Base-by-base conservation (phyloP, 1,140 invertebrate genomes). In the Battus philenor region DNA sequence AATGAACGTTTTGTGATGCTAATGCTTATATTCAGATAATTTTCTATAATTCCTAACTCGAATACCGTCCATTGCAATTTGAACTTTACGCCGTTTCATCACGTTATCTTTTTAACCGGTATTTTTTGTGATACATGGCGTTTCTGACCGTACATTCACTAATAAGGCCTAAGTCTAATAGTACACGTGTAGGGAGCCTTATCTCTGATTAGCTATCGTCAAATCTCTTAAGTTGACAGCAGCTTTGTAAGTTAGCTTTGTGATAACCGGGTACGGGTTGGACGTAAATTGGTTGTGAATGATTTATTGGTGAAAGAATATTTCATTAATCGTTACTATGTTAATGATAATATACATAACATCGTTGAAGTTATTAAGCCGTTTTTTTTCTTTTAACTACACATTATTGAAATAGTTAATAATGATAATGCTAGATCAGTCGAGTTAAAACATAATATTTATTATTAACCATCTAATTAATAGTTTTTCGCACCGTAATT, bases 1-100 rank as follows among this genome's bases (percentile, higher is more conserved):
- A 81, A 79, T 75, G 67, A 70, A 77, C 60, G 68, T 76, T 78
- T 79, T 79, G 75, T 77, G 60, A 78, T 78, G 72, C 61, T 75
- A 75, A 81, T 81, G 22, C 13, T 12, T 16, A 56, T 39, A 51
- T 50, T 27, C 53, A 66, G 60, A 71, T 65, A 67, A 59, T 54
- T 46, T 58, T 54, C 61, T 65, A 68, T 64, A 68, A 64, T 57
- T 65, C 39, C 27, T 9, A 32, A 56, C 41, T 44, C 18, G 24
- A 12, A 11, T 29, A 15, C 54, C 33, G 27, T 33, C 10, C 11
- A 18, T 27, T 20, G 24, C 10, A 39, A 15, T 31, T 6, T 41
- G n/a, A 41, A 11, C 32, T 16, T 11, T 18, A 20, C 11, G 8
- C 1, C 5, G 0, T n/a, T 10, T 10, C n/a, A 13, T n/a, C 26